Evolutionary conservation across 2,797 vertebrate species (phyloP).

Genomic region (Dendrocincla tyrannina): DNA sequence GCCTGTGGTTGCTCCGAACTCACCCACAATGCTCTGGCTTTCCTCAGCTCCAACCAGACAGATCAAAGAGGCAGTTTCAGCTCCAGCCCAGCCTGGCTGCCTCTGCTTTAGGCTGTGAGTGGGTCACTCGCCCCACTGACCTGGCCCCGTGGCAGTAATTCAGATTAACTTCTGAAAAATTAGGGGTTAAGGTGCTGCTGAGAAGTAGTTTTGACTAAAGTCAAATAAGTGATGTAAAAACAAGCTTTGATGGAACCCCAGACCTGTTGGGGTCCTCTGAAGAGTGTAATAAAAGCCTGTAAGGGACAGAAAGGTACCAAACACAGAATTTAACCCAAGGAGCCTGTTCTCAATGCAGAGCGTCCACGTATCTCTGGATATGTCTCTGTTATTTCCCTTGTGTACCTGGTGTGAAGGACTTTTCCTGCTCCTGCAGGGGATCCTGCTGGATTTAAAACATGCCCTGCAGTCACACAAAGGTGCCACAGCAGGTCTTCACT

Average conservation of each 20-base stretch:
- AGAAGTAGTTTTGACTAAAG: not conserved
- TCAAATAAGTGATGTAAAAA: not conserved
- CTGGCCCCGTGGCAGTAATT: not conserved
- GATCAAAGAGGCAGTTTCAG: not conserved
- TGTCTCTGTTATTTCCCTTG: not conserved
- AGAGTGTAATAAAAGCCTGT: not conserved
- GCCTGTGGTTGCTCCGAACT: not conserved
- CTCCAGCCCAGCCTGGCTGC: not conserved
- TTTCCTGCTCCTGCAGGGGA: not conserved
- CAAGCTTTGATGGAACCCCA: not conserved
- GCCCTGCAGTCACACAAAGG: not conserved
- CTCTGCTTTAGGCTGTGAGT: not conserved
- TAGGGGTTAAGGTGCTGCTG: not conserved
- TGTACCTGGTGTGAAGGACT: fast-evolving
- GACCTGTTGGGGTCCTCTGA: not conserved
- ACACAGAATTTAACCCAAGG: not conserved
- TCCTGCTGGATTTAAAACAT: not conserved
- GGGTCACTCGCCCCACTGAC: too few relatives aligned
- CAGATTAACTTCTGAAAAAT: not conserved
- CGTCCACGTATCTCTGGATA: not conserved
- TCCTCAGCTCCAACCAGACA: fast-evolving
- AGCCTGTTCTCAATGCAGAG: not conserved
- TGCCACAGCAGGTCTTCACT: not conserved
- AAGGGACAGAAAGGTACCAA: not conserved
- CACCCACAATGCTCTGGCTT: not conserved